Evolutionary conservation across 1,140 invertebrate species (phyloP).

Genomic region (Grapholita molesta): DNA sequence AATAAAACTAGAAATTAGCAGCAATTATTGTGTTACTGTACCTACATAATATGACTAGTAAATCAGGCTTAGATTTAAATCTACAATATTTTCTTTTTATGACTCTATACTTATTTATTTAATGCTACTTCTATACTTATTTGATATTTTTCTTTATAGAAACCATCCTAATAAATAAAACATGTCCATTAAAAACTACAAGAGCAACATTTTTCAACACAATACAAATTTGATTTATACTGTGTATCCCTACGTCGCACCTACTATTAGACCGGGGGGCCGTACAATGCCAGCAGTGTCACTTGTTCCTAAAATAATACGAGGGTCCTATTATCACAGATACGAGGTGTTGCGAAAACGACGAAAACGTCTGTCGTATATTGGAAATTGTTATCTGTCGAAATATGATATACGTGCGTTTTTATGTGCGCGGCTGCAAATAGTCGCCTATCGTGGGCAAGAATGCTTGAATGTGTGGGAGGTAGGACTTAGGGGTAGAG

Average conservation of each 20-base stretch:
- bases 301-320: not conserved
- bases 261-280: not conserved
- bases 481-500: not conserved
- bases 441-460: not conserved
- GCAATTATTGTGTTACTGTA: too few species aligned
- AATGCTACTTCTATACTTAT: too few species aligned
- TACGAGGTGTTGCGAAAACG: not conserved
- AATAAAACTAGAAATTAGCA: too few species aligned
- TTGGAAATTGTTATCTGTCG: not conserved
- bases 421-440: not conserved
- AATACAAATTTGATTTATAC: slow-evolving; percentile 1
- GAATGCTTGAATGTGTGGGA: not conserved
- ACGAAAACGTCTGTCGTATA: not conserved
- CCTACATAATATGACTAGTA: too few species aligned
- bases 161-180: not conserved
- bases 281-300: not conserved
- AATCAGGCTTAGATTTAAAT: too few species aligned
- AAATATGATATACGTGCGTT: not conserved
- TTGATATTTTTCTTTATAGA: not conserved
- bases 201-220: not conserved
- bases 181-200: not conserved
- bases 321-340: not conserved
- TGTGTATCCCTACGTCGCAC: not conserved
- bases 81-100: too few species aligned
- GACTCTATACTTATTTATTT: too few species aligned